Evolutionary conservation across 2,113 vertebrate genomes (phyloP).

Genomic region (Tricholaema leucomelas): DNA sequence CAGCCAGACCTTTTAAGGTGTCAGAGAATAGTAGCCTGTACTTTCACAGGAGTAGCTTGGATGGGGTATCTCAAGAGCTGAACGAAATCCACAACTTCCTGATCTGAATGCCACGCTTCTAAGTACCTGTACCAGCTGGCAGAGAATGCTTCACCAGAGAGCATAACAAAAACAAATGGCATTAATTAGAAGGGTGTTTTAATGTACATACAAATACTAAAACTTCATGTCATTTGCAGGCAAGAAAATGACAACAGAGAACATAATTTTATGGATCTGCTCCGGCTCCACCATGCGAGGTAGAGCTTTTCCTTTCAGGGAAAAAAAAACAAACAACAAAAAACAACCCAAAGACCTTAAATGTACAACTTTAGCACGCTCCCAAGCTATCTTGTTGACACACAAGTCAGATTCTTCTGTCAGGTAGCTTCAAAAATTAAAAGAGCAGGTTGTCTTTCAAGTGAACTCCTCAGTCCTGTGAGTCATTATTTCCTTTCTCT

Average conservation of each 20-base stretch:
- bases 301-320: background rate
- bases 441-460: background rate
- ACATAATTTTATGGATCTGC: background rate
- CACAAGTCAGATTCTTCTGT: background rate
- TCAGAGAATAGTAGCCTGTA: background rate
- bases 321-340: background rate
- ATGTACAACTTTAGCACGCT: background rate
- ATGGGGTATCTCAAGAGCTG: background rate
- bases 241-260: constrained; percentile 15
- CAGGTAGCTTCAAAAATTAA: constrained; percentile 16
- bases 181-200: constrained; percentile 6
- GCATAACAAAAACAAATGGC: constrained; percentile 23
- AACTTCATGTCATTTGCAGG: constrained; percentile 25
- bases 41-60: background rate
- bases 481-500: constrained; percentile 11
- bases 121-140: background rate
- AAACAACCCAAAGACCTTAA: background rate
- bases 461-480: background rate
- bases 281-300: background rate
- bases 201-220: constrained; percentile 55
- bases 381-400: background rate
- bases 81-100: background rate
- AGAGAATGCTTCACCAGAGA: background rate
- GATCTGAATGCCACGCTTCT: background rate
- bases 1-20: constrained; percentile 7